Percentiles rank a stretch among this genome's conserved stretches.
Conservation (phyloP, 2,888 invertebrate species). For the Caenorhabditis angaria region DNA sequence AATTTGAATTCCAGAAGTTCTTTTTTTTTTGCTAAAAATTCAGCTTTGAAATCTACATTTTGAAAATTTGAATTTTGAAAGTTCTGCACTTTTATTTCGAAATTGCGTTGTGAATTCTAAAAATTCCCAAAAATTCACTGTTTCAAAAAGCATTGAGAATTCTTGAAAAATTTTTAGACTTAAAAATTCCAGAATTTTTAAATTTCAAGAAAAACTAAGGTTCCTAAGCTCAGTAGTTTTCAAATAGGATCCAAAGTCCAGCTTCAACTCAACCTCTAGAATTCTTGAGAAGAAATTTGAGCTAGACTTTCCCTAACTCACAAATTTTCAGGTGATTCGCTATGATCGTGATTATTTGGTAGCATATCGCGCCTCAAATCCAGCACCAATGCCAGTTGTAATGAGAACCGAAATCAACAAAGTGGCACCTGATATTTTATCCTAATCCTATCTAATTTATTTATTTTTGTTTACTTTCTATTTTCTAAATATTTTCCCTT, state of each 20-base stretch:
- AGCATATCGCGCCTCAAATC: slow-evolving; percentile 24
- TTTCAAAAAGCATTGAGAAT: too few species aligned
- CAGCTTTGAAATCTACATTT: not conserved
- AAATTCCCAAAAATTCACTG: too few species aligned
- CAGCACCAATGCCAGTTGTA: slow-evolving; percentile 12
- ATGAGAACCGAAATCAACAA: slow-evolving; percentile 29
- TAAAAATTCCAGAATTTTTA: not conserved
- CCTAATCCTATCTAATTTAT: slow-evolving; percentile 7
- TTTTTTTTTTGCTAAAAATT: not conserved
- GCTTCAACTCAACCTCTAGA: too few species aligned
- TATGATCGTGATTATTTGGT: slow-evolving; percentile 45
- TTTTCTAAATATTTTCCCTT: too few species aligned
- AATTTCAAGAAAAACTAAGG: not conserved
- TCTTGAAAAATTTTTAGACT: too few species aligned
- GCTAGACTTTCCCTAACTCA: too few species aligned
- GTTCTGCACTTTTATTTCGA: not conserved
- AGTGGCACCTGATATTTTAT: slow-evolving; percentile 40
- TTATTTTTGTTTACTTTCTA: not conserved
- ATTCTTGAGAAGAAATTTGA: too few species aligned
- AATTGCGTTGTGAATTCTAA: too few species aligned
- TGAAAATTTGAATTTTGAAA: not conserved
- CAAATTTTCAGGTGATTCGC: slow-evolving; percentile 30
- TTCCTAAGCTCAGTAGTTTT: too few species aligned
- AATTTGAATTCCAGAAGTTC: too few species aligned
- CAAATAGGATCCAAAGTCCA: too few species aligned